Conservation (phyloP, 2,797 vertebrate genomes). For the Sorex maritimensis region DNA sequence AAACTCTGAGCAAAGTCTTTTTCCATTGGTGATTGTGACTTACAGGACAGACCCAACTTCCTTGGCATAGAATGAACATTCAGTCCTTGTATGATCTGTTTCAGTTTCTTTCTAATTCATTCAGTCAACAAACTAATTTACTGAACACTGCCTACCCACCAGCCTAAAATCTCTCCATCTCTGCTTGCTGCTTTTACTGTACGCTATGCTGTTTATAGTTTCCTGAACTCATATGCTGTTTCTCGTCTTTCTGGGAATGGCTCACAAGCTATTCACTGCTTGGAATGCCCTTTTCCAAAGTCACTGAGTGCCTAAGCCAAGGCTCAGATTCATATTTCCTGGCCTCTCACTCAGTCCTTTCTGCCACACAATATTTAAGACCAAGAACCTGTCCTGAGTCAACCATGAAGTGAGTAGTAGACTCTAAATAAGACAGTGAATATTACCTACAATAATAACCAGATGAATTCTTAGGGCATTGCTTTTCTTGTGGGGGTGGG, state of each 20-base stretch:
- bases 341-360: background rate
- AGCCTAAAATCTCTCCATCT: background rate
- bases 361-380: background rate
- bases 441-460: background rate
- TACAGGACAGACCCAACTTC: background rate
- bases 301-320: background rate
- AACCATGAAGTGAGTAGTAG: background rate
- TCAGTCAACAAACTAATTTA: background rate
- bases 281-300: conserved; percentile 47
- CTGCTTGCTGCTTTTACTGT: background rate
- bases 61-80: background rate
- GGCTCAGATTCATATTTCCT: conserved; percentile 28
- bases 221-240: conserved; percentile 13
- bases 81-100: background rate
- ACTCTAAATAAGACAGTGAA: conserved; percentile 19
- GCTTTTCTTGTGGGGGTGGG: too few relatives aligned
- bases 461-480: background rate
- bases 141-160: conserved; percentile 1
- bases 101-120: conserved; percentile 6
- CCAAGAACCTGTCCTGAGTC: background rate
- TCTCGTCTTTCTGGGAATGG: conserved; percentile 27
- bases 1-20: background rate
- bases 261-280: conserved; percentile 34
- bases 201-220: conserved; percentile 36
- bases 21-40: background rate